Conservation (phyloP, 2,888 invertebrate species). For the Nezara viridula region DNA sequence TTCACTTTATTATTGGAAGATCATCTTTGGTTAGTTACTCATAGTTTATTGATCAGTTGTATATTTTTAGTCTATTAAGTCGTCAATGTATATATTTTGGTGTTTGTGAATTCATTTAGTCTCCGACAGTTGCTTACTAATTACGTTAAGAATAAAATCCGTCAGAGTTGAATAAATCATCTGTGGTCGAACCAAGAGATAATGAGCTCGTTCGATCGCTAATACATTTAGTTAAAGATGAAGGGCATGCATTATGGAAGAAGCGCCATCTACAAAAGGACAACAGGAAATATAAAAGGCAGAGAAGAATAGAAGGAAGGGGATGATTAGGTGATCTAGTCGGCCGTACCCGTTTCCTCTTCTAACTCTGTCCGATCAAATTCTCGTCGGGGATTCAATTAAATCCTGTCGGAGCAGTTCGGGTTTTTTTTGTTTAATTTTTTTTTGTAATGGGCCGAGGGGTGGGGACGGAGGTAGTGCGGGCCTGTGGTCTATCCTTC, state of each 20-base stretch:
- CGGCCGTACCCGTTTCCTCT: neutral
- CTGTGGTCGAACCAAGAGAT: neutral
- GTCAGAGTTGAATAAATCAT: neutral
- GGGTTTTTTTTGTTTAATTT: neutral
- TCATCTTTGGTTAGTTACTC: too few relatives aligned
- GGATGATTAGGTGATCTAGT: conserved; percentile 51
- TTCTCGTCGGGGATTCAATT: conserved; percentile 41
- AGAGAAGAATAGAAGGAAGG: conserved; percentile 39
- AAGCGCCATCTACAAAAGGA: neutral
- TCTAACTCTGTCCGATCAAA: neutral
- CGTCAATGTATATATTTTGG: too few relatives aligned
- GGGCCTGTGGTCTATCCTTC: conserved; percentile 28
- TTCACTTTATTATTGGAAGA: too few relatives aligned
- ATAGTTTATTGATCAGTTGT: too few relatives aligned
- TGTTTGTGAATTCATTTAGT: neutral
- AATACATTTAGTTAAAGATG: neutral
- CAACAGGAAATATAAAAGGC: conserved; percentile 52
- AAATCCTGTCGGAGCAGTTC: conserved; percentile 3
- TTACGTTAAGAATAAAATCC: neutral
- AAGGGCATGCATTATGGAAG: neutral
- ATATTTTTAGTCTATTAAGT: too few relatives aligned
- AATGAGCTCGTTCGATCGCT: neutral
- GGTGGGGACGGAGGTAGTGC: neutral
- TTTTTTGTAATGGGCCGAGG: neutral
- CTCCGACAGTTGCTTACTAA: too few relatives aligned